A percentile compares a stretch with the other conserved stretches of the same genome.
Conservation (phyloP, 1,140 invertebrate species). For the Drosophila elegans region DNA sequence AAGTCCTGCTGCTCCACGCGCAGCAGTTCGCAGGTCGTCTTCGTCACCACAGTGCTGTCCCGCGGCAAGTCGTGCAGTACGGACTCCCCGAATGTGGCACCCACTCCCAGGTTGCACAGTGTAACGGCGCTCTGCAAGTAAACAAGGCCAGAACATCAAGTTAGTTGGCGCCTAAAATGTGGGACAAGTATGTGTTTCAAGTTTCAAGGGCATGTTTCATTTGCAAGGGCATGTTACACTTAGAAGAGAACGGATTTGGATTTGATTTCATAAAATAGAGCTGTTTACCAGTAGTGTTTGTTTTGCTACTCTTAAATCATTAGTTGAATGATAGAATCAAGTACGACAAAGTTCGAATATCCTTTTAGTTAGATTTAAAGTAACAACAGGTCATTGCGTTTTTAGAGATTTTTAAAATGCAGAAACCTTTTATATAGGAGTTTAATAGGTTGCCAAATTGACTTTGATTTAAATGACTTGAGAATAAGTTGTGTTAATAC, state of each 20-base stretch:
- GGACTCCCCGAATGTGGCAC: constrained; percentile 92
- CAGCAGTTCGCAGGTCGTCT: constrained; percentile 90
- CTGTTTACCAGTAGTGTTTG: too few relatives aligned
- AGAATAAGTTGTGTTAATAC: too few relatives aligned
- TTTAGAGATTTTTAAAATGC: too few relatives aligned
- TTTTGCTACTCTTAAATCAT: too few relatives aligned
- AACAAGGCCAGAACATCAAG: constrained; percentile 20
- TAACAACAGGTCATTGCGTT: too few relatives aligned
- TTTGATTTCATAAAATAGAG: not conserved
- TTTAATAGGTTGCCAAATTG: too few relatives aligned
- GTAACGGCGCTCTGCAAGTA: constrained; percentile 87
- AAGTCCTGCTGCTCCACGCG: constrained; percentile 91
- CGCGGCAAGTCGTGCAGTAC: constrained; percentile 90
- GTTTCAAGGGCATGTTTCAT: not conserved
- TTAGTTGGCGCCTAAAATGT: constrained; percentile 3
- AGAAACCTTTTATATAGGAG: too few relatives aligned
- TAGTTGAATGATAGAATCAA: too few relatives aligned
- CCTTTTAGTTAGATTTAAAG: too few relatives aligned
- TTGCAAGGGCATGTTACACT: not conserved
- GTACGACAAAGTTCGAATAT: too few relatives aligned
- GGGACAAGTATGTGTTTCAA: not conserved
- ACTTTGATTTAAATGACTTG: too few relatives aligned
- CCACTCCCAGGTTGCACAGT: constrained; percentile 89
- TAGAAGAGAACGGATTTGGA: not conserved
- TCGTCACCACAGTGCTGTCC: constrained; percentile 90